phyloP scores from a whole-genome alignment of 2,888 invertebrate species.

The Lasius platythorax region DNA sequence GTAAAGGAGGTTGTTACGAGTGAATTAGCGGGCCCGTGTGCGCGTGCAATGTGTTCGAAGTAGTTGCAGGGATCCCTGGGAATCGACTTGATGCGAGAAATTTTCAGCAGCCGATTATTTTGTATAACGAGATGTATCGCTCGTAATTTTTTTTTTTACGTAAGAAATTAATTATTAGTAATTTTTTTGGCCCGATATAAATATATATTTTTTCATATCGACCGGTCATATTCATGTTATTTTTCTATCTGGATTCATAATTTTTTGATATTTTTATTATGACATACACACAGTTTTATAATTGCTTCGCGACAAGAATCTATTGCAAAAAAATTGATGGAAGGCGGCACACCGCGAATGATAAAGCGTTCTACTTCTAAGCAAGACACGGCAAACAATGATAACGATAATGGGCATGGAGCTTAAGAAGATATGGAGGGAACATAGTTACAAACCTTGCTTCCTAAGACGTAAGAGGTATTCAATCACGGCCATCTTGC shows the following conservation, averaged over 20 bases:
- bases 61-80: not conserved
- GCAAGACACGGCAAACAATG: not conserved
- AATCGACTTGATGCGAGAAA: not conserved
- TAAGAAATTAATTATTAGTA: too few species aligned
- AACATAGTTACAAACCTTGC: too few species aligned
- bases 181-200: not conserved
- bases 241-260: not conserved
- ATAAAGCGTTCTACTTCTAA: conserved; percentile 5
- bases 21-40: conserved; percentile 41
- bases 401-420: not conserved
- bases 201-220: conserved; percentile 7
- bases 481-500: too few species aligned
- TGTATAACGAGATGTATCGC: not conserved
- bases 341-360: not conserved
- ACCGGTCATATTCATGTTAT: not conserved
- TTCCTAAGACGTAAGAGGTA: too few species aligned
- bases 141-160: not conserved
- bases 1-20: conserved; percentile 34
- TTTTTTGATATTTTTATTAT: conserved; percentile 45
- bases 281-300: not conserved
- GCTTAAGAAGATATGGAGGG: too few species aligned
- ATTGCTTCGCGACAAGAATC: not conserved
- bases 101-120: not conserved
- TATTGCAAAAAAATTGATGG: conserved; percentile 23
- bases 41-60: conserved; percentile 38